These are phyloP conservation scores for Sogatella furcifera DNA, from an alignment of 1,140 invertebrate species.

Conservation along the genomic window DNA sequence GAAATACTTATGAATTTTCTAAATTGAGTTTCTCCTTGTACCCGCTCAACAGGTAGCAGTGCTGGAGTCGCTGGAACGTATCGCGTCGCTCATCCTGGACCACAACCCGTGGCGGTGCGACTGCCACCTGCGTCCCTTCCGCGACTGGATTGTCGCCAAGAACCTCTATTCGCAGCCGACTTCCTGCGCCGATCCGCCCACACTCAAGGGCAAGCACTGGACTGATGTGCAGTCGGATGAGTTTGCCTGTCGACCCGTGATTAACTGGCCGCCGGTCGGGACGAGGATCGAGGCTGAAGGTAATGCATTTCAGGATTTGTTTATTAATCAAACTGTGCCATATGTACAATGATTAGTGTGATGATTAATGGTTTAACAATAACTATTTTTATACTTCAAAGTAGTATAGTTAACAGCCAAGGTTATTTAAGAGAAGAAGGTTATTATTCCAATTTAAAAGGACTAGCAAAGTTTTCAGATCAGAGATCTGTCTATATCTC, in stretches of 20 bases:
- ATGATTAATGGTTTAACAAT: too few species aligned
- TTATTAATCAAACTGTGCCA: too few species aligned
- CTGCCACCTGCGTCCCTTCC: constrained; percentile 66
- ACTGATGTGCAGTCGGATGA: constrained; percentile 53
- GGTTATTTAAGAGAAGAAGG: too few species aligned
- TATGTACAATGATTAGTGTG: too few species aligned
- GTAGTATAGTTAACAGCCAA: too few species aligned
- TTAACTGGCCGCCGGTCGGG: constrained; percentile 38
- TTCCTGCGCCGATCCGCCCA: constrained; percentile 52
- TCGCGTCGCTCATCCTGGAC: constrained; percentile 62
- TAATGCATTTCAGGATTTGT: too few species aligned
- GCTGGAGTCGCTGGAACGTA: constrained; percentile 44
- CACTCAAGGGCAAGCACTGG: constrained; percentile 56
- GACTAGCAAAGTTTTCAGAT: too few species aligned
- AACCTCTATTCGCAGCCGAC: constrained; percentile 63
- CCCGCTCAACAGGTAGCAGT: constrained; percentile 30
- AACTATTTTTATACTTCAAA: too few species aligned
- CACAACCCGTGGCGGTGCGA: constrained; percentile 84
- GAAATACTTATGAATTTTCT: too few species aligned
- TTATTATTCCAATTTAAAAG: too few species aligned
- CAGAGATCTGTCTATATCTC: too few species aligned
- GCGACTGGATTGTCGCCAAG: constrained; percentile 57
- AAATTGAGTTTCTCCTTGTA: too few species aligned
- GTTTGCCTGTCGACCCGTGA: constrained; percentile 74
- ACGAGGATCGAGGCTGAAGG: constrained; percentile 42